phyloP scores from a whole-genome alignment of 2,797 vertebrate species.

The Pseudocheirus occidentalis region DNA sequence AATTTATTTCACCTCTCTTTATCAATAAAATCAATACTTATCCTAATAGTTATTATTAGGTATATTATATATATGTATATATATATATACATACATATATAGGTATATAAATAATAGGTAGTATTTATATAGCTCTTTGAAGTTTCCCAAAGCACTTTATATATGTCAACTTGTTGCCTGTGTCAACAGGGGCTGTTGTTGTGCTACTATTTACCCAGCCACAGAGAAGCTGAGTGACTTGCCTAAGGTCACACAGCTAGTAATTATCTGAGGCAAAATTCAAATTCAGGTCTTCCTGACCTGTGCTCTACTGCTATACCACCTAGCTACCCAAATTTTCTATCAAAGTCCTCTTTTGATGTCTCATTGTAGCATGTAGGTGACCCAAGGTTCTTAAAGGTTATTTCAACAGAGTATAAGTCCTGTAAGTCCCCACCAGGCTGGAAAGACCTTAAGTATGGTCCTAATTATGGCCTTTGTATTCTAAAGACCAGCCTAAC shows the following conservation, averaged over 20 bases:
- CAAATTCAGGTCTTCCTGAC: not conserved
- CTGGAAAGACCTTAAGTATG: not conserved
- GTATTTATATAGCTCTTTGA: not conserved
- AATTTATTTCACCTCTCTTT: not conserved
- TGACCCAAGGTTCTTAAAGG: not conserved
- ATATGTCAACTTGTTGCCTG: not conserved
- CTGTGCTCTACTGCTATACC: not conserved
- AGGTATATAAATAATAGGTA: not conserved
- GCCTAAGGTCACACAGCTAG: not conserved
- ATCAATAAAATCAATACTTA: not conserved
- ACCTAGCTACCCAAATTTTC: not conserved
- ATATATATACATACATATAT: too few species aligned
- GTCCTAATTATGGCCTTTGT: not conserved
- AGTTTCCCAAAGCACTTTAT: not conserved
- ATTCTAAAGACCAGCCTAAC: not conserved
- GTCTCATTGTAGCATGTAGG: not conserved
- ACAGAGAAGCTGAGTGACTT: not conserved
- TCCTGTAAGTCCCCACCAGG: not conserved
- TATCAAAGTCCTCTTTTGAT: not conserved
- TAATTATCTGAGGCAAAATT: not conserved
- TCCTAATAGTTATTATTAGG: not conserved
- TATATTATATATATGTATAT: too few species aligned
- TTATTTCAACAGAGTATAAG: not conserved
- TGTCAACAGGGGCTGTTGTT: not conserved
- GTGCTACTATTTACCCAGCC: not conserved